A percentile compares a stretch with the other conserved stretches of the same genome.
Evolutionary conservation across 2,888 invertebrate genomes (phyloP).

Genomic region (Argynnis bischoffii): DNA sequence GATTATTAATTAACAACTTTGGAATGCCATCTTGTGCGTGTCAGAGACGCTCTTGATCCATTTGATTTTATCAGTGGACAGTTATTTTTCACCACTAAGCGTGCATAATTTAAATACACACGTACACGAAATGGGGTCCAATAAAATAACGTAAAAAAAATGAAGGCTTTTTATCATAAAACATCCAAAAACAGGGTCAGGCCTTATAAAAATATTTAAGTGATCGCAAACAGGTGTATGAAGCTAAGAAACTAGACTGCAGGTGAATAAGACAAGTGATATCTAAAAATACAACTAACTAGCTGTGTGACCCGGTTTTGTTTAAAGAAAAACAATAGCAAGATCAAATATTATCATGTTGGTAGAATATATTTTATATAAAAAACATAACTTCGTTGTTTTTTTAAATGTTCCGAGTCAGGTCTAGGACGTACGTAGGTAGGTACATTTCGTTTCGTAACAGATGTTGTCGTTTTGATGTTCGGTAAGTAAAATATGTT

Average conservation of each 20-base stretch:
- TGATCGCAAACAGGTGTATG: not conserved
- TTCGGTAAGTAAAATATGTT: too few relatives aligned
- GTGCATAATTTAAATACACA: conserved; percentile 8
- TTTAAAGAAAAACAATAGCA: conserved; percentile 13
- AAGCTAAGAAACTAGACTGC: conserved; percentile 11
- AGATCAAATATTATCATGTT: not conserved
- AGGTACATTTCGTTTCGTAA: too few relatives aligned
- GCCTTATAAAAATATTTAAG: not conserved
- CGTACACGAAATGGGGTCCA: not conserved
- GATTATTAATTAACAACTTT: not conserved
- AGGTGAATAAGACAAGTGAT: conserved; percentile 21
- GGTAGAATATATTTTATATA: not conserved
- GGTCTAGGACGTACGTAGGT: too few relatives aligned
- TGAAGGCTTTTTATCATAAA: not conserved
- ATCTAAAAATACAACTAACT: conserved; percentile 21
- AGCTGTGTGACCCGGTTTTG: conserved; percentile 18
- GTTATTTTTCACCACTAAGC: conserved; percentile 2
- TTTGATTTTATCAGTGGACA: conserved; percentile 8
- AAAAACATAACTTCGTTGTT: not conserved
- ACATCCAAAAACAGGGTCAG: not conserved
- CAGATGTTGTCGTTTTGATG: too few relatives aligned
- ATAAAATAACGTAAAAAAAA: not conserved
- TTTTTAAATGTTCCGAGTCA: too few relatives aligned
- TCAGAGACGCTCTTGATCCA: conserved; percentile 4
- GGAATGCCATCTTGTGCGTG: conserved; percentile 7